Conservation (phyloP, 30 jellyfish, hydroid and myxozoan genomes). For the Turritopsis rubra region DNA sequence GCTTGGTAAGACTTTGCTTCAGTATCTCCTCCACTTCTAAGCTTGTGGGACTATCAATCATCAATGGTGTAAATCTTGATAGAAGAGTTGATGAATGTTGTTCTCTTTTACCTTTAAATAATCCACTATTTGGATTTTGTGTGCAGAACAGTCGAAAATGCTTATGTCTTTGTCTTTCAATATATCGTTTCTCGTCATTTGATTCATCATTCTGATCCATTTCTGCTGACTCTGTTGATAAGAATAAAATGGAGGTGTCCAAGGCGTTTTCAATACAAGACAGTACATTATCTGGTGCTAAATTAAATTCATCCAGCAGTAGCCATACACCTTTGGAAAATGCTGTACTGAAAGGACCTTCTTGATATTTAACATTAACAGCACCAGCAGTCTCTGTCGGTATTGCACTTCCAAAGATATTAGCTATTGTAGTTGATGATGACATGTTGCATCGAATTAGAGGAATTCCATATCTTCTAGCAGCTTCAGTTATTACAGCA, state of each 20-base stretch:
- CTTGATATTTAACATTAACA: background rate
- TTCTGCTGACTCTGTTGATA: conserved; percentile 19
- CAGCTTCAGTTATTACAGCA: conserved; percentile 18
- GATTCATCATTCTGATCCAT: background rate
- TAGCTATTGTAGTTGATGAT: conserved; percentile 15
- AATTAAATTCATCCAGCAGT: conserved; percentile 15
- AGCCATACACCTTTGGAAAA: conserved; percentile 12
- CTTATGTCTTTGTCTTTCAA: background rate
- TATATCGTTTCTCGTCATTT: background rate
- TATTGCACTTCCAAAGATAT: conserved; percentile 5
- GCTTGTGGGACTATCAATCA: background rate
- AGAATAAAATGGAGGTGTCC: background rate
- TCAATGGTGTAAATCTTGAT: conserved; percentile 12
- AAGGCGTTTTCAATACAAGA: conserved; percentile 18
- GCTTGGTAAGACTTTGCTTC: background rate
- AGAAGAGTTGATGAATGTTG: conserved; percentile 1
- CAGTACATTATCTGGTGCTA: conserved; percentile 18
- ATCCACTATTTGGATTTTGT: conserved; percentile 18
- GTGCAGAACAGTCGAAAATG: conserved; percentile 13
- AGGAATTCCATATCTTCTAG: background rate
- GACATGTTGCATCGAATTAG: conserved; percentile 20
- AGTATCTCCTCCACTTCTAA: background rate
- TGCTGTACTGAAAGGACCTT: conserved; percentile 6
- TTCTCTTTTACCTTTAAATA: conserved; percentile 8
- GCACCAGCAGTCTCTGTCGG: conserved; percentile 3